These are phyloP conservation scores for Allophyes oxyacanthae DNA, from an alignment of 2,888 invertebrate genomes.

Conservation along the genomic window DNA sequence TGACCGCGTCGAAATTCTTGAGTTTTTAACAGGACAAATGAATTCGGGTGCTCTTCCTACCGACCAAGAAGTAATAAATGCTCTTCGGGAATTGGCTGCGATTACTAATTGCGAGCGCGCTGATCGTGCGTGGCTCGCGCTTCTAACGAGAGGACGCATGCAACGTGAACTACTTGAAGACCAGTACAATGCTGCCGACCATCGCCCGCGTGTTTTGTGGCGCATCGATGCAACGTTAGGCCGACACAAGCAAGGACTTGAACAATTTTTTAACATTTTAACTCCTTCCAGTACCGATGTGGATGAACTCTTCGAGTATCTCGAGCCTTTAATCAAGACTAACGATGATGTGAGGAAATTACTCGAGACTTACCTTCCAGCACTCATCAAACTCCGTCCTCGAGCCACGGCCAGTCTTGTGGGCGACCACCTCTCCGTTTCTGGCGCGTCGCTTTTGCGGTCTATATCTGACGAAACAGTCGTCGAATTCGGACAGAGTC, in stretches of 20 bases:
- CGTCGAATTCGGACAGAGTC: constrained; percentile 69
- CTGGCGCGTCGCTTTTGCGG: constrained; percentile 55
- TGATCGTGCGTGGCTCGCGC: constrained; percentile 78
- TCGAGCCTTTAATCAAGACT: constrained; percentile 63
- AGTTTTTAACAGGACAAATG: constrained; percentile 80
- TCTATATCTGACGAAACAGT: constrained; percentile 55
- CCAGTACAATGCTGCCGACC: constrained; percentile 49
- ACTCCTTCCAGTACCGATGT: constrained; percentile 71
- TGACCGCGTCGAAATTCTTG: constrained; percentile 77
- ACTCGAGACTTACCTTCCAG: constrained; percentile 63
- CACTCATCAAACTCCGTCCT: constrained; percentile 71
- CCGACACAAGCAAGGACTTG: constrained; percentile 64
- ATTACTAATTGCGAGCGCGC: constrained; percentile 71
- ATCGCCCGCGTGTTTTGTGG: constrained; percentile 76
- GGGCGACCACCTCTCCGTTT: constrained; percentile 61
- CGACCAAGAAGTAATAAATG: constrained; percentile 73
- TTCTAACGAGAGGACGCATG: constrained; percentile 62
- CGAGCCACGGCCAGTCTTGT: constrained; percentile 73
- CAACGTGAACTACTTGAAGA: constrained; percentile 62
- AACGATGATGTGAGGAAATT: constrained; percentile 55
- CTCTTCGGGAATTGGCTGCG: constrained; percentile 67
- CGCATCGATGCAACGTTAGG: constrained; percentile 67
- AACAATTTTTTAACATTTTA: constrained; percentile 72
- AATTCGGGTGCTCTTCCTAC: constrained; percentile 75
- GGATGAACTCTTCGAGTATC: constrained; percentile 79